phyloP scores from a whole-genome alignment of 1,140 invertebrate genomes.

The Pogonomyrmex barbatus region DNA sequence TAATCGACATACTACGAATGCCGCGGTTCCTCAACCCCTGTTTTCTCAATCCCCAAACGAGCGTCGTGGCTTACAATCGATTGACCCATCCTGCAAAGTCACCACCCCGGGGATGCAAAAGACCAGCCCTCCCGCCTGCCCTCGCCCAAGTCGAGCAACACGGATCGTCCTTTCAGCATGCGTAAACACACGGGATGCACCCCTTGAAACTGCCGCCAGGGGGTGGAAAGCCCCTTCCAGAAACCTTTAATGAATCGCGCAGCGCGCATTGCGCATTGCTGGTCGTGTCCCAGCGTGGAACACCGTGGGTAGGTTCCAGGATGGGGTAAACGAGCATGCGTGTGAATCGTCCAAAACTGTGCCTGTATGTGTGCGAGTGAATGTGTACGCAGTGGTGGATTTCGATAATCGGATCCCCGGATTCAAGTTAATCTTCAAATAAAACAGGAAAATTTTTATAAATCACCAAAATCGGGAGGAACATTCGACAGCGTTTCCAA shows the following conservation, averaged over 20 bases:
- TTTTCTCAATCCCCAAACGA: conserved; percentile 11
- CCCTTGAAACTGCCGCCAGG: conserved; percentile 19
- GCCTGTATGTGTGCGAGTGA: background rate
- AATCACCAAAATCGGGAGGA: background rate
- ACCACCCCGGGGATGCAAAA: conserved; percentile 7
- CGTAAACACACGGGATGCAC: conserved; percentile 62
- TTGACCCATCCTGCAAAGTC: conserved; percentile 41
- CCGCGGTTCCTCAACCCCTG: background rate
- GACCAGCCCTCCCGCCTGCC: conserved; percentile 56
- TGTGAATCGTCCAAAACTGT: conserved; percentile 53
- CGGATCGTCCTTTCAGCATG: conserved; percentile 65
- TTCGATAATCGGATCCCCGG: background rate
- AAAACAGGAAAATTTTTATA: background rate
- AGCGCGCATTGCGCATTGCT: conserved; percentile 67
- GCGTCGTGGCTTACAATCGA: conserved; percentile 45
- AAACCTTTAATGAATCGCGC: conserved; percentile 61
- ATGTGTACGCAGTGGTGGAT: conserved; percentile 20
- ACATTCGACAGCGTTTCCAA: background rate
- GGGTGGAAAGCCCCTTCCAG: conserved; percentile 51
- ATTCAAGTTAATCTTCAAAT: background rate
- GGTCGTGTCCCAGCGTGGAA: conserved; percentile 60
- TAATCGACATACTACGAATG: background rate
- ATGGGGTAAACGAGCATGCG: conserved; percentile 64
- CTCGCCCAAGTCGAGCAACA: conserved; percentile 46
- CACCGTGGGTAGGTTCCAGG: conserved; percentile 34